Conservation (phyloP, 2,113 vertebrate species). For the Nematolebias whitei region DNA sequence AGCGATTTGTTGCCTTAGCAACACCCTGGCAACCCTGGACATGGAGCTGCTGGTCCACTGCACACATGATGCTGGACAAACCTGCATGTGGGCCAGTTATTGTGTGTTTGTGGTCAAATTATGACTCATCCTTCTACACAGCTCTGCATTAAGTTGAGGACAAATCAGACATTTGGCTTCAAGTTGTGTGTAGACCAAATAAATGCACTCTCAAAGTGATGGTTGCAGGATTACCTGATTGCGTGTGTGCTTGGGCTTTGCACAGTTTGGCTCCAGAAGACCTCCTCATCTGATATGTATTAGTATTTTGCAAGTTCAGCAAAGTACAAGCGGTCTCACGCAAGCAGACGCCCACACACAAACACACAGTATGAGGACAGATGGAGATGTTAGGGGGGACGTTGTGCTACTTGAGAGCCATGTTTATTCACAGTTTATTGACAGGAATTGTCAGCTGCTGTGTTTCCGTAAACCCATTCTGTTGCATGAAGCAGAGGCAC, state of each 20-base stretch:
- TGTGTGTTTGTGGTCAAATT: constrained; percentile 4
- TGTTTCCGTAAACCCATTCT: neutral
- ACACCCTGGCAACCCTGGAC: constrained; percentile 49
- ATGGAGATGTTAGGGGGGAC: constrained; percentile 47
- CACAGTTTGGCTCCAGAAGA: constrained; percentile 49
- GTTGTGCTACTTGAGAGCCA: constrained; percentile 12
- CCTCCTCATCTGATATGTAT: constrained; percentile 49
- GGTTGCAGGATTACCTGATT: neutral
- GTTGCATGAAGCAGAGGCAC: neutral
- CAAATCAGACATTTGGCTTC: neutral
- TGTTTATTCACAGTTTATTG: constrained; percentile 15
- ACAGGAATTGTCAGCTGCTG: constrained; percentile 12
- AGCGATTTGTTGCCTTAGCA: constrained; percentile 67
- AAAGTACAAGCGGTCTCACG: constrained; percentile 51
- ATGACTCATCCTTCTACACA: neutral
- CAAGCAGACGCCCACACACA: constrained; percentile 29
- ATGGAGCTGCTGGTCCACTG: constrained; percentile 32
- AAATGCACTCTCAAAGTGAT: neutral
- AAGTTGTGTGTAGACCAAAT: neutral
- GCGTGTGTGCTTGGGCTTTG: constrained; percentile 17
- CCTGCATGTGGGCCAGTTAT: neutral
- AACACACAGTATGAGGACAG: constrained; percentile 41
- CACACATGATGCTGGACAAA: constrained; percentile 7
- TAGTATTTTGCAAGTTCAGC: constrained; percentile 68
- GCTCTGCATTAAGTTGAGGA: neutral